Base-by-base conservation (phyloP, 2,888 invertebrate genomes). In the Meta bourneti region DNA sequence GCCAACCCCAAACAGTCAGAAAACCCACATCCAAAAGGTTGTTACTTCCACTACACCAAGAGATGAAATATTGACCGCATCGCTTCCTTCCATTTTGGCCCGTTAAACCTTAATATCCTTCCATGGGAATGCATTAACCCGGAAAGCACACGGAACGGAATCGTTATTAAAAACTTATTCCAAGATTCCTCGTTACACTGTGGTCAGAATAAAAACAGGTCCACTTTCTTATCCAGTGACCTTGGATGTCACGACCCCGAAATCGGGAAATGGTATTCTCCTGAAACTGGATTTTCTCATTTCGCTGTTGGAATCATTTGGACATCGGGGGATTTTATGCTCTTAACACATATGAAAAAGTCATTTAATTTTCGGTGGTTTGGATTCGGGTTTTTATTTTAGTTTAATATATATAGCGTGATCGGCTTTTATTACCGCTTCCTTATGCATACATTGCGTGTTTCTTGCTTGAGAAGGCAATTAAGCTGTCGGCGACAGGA, bases 51-150 rank as follows among this genome's bases (percentile, higher is more conserved):
- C 34, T 11, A 20, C 61, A 61, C 34, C 34, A 34, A 8, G 34
- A 48, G 69, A 72, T 69, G 54, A 69, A 52, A 88, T 88, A 69
- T 88, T 81, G 81, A 54, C 61, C 61, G 75, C n/a, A 19, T 81
- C 69, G 75, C 75, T 88, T 88, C 87, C 88, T 88, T 51, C 80
- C 72, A 74, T 74, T 81, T 88, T 81, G 71, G 13, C 78, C 87
- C 16, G 74, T 74, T 81, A 81, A 88, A 83, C 72, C 72, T 54
- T 69, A 82, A 71, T 71, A 20, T 61, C 51, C 70, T 19, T 20
- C 34, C 80, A 87, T 89, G 82, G 72, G 89, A 89, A 89, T 89
- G 77, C 70, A 82, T 89, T 89, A 89, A 89, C 89, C 89, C 49
- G 51, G 8, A 82, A 75, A 61, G 81, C 20, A 19, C 61, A 86